Base-by-base conservation (phyloP, 2,797 vertebrate genomes). In the Enteromius argenteus region DNA sequence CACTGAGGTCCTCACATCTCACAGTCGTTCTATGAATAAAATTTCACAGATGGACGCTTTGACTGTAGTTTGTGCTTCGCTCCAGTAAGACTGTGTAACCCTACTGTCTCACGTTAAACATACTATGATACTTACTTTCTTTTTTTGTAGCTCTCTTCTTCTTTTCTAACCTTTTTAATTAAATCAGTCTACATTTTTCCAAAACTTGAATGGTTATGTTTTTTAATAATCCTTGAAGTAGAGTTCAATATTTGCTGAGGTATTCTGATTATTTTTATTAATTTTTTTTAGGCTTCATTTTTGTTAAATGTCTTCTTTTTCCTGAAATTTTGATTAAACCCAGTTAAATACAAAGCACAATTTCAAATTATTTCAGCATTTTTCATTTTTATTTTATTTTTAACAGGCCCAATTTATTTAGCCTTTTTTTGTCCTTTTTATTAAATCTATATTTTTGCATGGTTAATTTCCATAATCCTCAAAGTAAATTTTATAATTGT, bases 21-120 rank as follows among this genome's bases (percentile, higher is more conserved):
- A n/a, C 23, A 80, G 32, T 27, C 3, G 0, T 44, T 58, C 51
- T 32, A 71, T 71, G n/a, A 71, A 58, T 60, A 69, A 13, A 6
- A 80, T 80, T 69, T 30, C 51, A 80, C 49, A 44, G 51, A 21
- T 23, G 9, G 51, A 23, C 8, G 79, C 35, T 69, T 56, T 51
- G 14, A 39, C 15, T 66, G 11, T 37, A 51, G 46, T 51, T 53
- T 53, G 23, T 69, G 46, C 46, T 68, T 60, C n/a, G 4, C 37
- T 77, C 7, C 27, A 19, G 17, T 21, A 51, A 53, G 35, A 74
- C 11, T 42, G 37, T 78, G 1, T 13, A 80, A 53, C 46, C 35
- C 7, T 23, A n/a, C 21, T 23, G 35, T 71, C 23, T 5, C 21
- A 23, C 7, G 15, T 56, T 15, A 35, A 72, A 49, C 42, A 17